Evolutionary conservation across 23 tunicate genomes (phyloP), one percentile per base, ranked within the genome.

Genomic region (Trididemnum miniatum): DNA sequence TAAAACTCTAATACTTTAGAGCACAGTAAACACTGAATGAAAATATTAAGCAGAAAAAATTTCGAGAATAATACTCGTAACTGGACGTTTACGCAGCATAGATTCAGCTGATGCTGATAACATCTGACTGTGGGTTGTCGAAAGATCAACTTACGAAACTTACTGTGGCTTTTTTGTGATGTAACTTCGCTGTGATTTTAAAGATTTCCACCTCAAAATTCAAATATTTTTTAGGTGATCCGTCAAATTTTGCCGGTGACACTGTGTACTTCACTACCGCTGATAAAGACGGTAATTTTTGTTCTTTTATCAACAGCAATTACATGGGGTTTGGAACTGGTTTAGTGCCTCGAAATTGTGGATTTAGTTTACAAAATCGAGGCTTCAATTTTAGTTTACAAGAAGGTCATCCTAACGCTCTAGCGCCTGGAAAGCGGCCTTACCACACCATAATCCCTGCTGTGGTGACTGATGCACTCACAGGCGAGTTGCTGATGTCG

Each of bases 371-470:
- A 35, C 98, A 93, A 40, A 88, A 93, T 60, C 60, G 98, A 33
- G 98, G 89, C 2, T 76, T 20, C 50, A 93, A 88, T 76, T 93
- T 93, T 35, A 84, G 87, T 52, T 63, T 93, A 9, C 51, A 65
- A 34, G 77, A 75, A 4, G 93, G 89, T 26, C 93, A 88, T 59
- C 87, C 87, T 0, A 93, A 93, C 38, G 80, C 54, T 34, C 87
- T 76, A 37, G 93, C 79, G 24, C 93, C 93, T 0, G 24, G 66
- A 2, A 93, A 93, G 40, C 40, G 98, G 37, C 80, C 98, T 0
- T 93, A 88, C 59, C 98, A 93, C 86, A 93, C 98, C 2, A 87
- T 93, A 7, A 87, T 93, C 1, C 98, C 98, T 1, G 98, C 91
- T 0, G 84, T 93, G 98, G 76, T 93, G 31, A 88, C 98, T 1